phyloP scores from a whole-genome alignment of 2,797 vertebrate species.

The Scarus forsteni region DNA sequence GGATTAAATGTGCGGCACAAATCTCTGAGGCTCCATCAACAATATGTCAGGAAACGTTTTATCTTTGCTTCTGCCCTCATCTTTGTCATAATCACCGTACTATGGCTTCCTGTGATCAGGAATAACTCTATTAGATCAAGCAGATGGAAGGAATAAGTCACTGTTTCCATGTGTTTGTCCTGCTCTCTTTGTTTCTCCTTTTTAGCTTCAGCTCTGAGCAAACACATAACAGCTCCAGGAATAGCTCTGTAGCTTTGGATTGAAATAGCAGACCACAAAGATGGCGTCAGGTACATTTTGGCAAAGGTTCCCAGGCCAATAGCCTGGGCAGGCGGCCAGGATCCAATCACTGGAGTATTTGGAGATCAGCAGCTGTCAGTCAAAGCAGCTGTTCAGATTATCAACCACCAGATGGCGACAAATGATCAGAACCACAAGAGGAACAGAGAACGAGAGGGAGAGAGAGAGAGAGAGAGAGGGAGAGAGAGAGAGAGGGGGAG shows the following conservation, averaged over 20 bases:
- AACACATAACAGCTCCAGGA: constrained; percentile 28
- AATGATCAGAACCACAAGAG: background rate
- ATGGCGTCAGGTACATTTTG: constrained; percentile 35
- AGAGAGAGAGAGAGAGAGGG: too few species aligned
- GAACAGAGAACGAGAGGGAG: too few species aligned
- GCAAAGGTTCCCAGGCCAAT: constrained; percentile 17
- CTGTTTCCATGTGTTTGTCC: constrained; percentile 1
- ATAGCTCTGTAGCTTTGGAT: constrained; percentile 32
- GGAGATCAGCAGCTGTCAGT: background rate
- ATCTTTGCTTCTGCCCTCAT: constrained; percentile 9
- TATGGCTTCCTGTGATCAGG: constrained; percentile 19
- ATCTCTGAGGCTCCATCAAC: constrained; percentile 2
- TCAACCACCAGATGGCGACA: constrained; percentile 55
- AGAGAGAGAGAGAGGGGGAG: too few species aligned
- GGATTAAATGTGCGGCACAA: constrained; percentile 3
- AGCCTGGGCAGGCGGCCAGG: constrained; percentile 44
- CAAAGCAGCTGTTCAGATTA: background rate
- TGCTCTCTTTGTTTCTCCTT: background rate
- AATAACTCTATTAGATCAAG: constrained; percentile 15
- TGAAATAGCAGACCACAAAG: constrained; percentile 35
- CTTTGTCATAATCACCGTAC: constrained; percentile 7
- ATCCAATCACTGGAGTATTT: constrained; percentile 22
- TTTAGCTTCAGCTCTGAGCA: constrained; percentile 10
- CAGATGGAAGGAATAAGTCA: background rate
- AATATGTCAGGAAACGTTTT: constrained; percentile 1